These are phyloP conservation scores for Rhynchopsitta pachyrhyncha DNA, from an alignment of 2,113 vertebrate genomes.

Conservation along the genomic window DNA sequence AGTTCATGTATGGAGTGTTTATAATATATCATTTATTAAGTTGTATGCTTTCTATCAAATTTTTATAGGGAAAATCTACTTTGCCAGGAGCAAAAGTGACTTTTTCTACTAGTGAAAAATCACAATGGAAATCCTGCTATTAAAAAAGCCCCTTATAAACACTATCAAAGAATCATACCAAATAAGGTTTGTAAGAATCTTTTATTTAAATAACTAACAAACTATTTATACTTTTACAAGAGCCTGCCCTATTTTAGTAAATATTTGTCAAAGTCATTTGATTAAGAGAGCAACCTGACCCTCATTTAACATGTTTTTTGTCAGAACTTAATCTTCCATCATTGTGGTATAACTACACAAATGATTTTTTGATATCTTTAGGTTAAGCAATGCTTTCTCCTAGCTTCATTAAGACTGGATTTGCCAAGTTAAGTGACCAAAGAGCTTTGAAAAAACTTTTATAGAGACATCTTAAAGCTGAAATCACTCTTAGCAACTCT, in stretches of 20 bases:
- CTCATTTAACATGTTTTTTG: constrained; percentile 67
- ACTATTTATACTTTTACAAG: constrained; percentile 84
- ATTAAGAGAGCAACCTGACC: constrained; percentile 79
- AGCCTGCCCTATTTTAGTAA: constrained; percentile 82
- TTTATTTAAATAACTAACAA: constrained; percentile 84
- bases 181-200: constrained; percentile 75
- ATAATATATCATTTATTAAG: constrained; percentile 10
- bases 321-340: constrained; percentile 66
- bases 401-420: constrained; percentile 12
- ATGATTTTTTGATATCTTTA: constrained; percentile 8
- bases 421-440: background rate
- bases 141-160: constrained; percentile 58
- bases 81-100: constrained; percentile 1
- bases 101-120: constrained; percentile 57
- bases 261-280: constrained; percentile 79
- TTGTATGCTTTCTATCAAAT: constrained; percentile 36
- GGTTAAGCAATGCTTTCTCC: constrained; percentile 18
- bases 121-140: constrained; percentile 75
- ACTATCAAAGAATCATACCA: constrained; percentile 77
- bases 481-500: background rate
- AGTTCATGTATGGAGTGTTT: background rate
- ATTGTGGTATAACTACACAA: constrained; percentile 67
- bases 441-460: background rate
- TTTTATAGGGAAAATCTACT: constrained; percentile 60
- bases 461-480: background rate